Evolutionary conservation across 2,797 vertebrate genomes (phyloP).

Genomic region (Pseudomugil tenellus): DNA sequence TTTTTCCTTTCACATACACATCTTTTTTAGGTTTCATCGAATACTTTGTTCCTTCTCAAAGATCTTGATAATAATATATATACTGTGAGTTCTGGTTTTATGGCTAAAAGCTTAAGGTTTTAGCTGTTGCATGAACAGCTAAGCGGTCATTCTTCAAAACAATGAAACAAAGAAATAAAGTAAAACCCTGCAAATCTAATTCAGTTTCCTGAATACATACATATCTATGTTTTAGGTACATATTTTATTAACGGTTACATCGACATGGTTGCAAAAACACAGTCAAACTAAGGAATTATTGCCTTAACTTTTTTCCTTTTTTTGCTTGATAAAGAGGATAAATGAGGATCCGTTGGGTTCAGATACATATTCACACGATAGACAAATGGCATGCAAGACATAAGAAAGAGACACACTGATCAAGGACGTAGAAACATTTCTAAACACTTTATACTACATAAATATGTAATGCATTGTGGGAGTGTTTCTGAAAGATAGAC

Average conservation of each 20-base stretch:
- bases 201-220: conserved; percentile 69
- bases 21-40: conserved; percentile 32
- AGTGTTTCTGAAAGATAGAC: conserved; percentile 40
- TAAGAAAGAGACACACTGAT: conserved; percentile 57
- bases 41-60: conserved; percentile 32
- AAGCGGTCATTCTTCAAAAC: conserved; percentile 57
- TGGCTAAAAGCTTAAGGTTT: conserved; percentile 74
- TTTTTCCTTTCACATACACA: conserved; percentile 26
- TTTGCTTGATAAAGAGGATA: conserved; percentile 73
- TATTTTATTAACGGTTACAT: conserved; percentile 63
- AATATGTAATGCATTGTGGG: conserved; percentile 34
- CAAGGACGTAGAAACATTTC: conserved; percentile 64
- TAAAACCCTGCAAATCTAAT: conserved; percentile 62
- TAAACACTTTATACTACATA: conserved; percentile 66
- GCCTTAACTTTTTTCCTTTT: conserved; percentile 73
- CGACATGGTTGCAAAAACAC: conserved; percentile 68
- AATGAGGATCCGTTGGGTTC: conserved; percentile 15
- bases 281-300: conserved; percentile 82
- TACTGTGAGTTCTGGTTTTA: conserved; percentile 67
- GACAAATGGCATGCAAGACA: conserved; percentile 82
- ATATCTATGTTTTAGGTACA: conserved; percentile 39
- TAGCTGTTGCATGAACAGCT: conserved; percentile 59
- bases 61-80: conserved; percentile 64
- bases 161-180: conserved; percentile 30
- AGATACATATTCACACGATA: conserved; percentile 73